Evolutionary conservation across 1,140 invertebrate species (phyloP).

Genomic region (Coelopa frigida): DNA sequence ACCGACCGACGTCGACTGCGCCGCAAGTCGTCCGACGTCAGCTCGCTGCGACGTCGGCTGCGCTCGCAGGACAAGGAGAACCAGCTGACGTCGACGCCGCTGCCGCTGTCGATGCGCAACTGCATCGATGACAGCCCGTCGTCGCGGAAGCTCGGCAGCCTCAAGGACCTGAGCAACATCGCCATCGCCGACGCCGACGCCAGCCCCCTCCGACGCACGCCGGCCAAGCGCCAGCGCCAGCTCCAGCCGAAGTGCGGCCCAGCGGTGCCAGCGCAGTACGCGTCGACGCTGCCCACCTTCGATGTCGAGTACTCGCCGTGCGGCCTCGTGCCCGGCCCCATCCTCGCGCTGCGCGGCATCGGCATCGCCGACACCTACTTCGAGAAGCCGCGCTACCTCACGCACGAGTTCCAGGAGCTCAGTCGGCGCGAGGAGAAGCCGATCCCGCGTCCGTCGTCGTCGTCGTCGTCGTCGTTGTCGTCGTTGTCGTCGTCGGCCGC

Average conservation of each 20-base stretch:
- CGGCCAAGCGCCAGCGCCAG: background rate
- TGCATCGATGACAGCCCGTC: background rate
- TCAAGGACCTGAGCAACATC: conserved; percentile 35
- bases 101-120: too few species aligned
- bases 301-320: conserved; percentile 22
- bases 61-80: conserved; percentile 31
- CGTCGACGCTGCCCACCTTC: conserved; percentile 22
- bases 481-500: background rate
- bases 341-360: conserved; percentile 36
- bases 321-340: conserved; percentile 28
- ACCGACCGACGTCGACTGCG: conserved; percentile 1
- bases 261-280: conserved; percentile 13
- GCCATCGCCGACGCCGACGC: conserved; percentile 15
- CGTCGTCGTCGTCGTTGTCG: background rate
- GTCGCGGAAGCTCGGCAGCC: conserved; percentile 17
- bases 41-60: conserved; percentile 3
- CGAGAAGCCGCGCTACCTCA: conserved; percentile 36
- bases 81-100: conserved; percentile 35
- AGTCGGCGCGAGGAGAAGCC: too few species aligned
- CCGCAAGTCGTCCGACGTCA: conserved; percentile 15
- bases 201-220: conserved; percentile 2
- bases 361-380: conserved; percentile 42
- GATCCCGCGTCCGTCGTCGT: too few species aligned
- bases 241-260: background rate
- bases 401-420: too few species aligned